These are phyloP conservation scores for Drosophila melanocephala DNA, from an alignment of 2,888 invertebrate species.

Conservation along the genomic window DNA sequence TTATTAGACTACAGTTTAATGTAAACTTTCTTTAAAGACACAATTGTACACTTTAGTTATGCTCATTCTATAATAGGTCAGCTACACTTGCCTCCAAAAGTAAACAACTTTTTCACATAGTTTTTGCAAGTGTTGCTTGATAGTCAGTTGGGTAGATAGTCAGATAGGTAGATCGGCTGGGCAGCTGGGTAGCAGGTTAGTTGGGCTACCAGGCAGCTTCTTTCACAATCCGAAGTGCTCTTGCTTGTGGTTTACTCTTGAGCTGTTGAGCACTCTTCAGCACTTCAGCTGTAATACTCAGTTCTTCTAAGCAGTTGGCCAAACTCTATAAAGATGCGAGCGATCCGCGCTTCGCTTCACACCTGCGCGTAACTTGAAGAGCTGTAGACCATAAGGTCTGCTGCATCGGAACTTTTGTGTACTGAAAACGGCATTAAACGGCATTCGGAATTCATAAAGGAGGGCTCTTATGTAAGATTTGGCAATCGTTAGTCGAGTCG, in stretches of 20 bases:
- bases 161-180: slow-evolving; percentile 5
- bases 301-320: slow-evolving; percentile 35
- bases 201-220: slow-evolving; percentile 37
- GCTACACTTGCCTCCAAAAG: too few relatives aligned
- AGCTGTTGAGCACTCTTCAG: slow-evolving; percentile 13
- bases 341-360: slow-evolving; percentile 84
- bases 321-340: slow-evolving; percentile 82
- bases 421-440: slow-evolving; percentile 23
- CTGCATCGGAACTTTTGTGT: slow-evolving; percentile 25
- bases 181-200: neutral
- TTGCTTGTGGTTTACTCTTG: slow-evolving; percentile 38
- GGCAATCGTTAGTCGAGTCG: slow-evolving; percentile 53
- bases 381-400: slow-evolving; percentile 60
- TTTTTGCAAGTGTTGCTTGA: slow-evolving; percentile 7
- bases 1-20: too few relatives aligned
- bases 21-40: too few relatives aligned
- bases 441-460: slow-evolving; percentile 49
- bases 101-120: neutral
- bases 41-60: too few relatives aligned
- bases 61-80: too few relatives aligned
- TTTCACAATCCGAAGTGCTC: slow-evolving; percentile 44
- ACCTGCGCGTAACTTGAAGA: slow-evolving; percentile 77
- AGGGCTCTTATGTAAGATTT: slow-evolving; percentile 74
- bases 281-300: slow-evolving; percentile 25
- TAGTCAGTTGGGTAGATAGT: neutral